Conservation (phyloP, 2,797 vertebrate genomes). For the Mormyrus hasselquistii region DNA sequence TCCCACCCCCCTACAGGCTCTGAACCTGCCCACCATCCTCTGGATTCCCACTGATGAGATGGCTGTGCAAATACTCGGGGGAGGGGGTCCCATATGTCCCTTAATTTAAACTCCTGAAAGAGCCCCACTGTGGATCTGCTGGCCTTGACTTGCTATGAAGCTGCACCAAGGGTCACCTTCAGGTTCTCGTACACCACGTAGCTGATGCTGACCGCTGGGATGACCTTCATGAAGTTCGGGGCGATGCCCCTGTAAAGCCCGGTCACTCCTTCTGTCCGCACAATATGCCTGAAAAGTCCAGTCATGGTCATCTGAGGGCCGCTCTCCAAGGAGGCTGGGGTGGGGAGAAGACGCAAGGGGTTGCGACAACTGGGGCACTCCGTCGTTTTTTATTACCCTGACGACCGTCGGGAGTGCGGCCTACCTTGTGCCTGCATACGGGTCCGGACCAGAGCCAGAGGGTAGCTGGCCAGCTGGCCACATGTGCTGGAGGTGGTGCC, state of each 20-base stretch:
- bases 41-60: slow-evolving; percentile 88
- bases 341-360: neutral
- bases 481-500: slow-evolving; percentile 93
- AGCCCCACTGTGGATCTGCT: neutral
- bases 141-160: slow-evolving; percentile 61
- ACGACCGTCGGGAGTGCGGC: neutral
- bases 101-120: neutral
- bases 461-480: slow-evolving; percentile 91
- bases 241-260: slow-evolving; percentile 91
- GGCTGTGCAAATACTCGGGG: slow-evolving; percentile 45
- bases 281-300: slow-evolving; percentile 82
- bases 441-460: slow-evolving; percentile 84
- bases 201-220: slow-evolving; percentile 96
- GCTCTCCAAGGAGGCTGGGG: slow-evolving; percentile 66
- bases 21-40: slow-evolving; percentile 39
- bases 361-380: neutral
- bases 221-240: slow-evolving; percentile 96
- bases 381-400: neutral
- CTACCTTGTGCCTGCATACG: slow-evolving; percentile 97
- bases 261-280: slow-evolving; percentile 78
- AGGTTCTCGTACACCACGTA: slow-evolving; percentile 93
- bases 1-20: neutral
- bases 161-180: slow-evolving; percentile 84
- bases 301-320: slow-evolving; percentile 72
- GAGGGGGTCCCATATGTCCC: slow-evolving; percentile 33